Base-by-base conservation (phyloP, 2,797 vertebrate species). In the Sebastes goodei region DNA sequence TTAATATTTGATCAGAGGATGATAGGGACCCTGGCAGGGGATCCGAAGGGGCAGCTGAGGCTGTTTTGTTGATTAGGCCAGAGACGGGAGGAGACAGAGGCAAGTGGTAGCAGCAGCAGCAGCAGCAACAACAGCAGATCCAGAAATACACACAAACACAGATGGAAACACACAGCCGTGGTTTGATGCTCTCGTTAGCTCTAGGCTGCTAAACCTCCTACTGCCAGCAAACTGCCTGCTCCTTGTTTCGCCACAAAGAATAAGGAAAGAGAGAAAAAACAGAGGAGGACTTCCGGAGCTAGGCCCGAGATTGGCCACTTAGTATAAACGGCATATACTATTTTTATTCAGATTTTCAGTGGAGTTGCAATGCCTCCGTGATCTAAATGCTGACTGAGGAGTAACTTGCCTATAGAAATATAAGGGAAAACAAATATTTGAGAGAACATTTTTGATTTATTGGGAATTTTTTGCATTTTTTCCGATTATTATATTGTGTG, bases 1-100 rank as follows among this genome's bases (percentile, higher is more conserved):
- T 99, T 99, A 99, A 99, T 99, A 99, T 99, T 99, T 99, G 98
- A 99, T 99, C 98, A 98, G 98, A 98, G 98, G 97, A 98, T 98
- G 98, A 98, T 98, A 98, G 97, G 96, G 97, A 96, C 97, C 96
- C 96, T 98, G 97, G 97, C 97, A 97, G 97, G 97, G 97, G 97
- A 96, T 97, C 97, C 97, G 96, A 97, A 96, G 97, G 94, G 97
- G 97, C 97, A 97, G 97, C 97, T 98, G 97, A 96, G 97, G 96
- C 97, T 97, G 97, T 95, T 97, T 94, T 96, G 96, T 94, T 97
- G 97, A 98, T 98, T 97, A 97, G 97, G 96, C 96, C 95, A 94
- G 95, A 94, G 96, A 96, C 96, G 95, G 95, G 96, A 95, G 86
- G 90, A 94, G 92, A 92, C 78, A 67, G 82, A 93, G 87, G 90